These are phyloP conservation scores for Caenorhabditis briggsae DNA, from an alignment of 1,140 invertebrate species.

Conservation along the genomic window DNA sequence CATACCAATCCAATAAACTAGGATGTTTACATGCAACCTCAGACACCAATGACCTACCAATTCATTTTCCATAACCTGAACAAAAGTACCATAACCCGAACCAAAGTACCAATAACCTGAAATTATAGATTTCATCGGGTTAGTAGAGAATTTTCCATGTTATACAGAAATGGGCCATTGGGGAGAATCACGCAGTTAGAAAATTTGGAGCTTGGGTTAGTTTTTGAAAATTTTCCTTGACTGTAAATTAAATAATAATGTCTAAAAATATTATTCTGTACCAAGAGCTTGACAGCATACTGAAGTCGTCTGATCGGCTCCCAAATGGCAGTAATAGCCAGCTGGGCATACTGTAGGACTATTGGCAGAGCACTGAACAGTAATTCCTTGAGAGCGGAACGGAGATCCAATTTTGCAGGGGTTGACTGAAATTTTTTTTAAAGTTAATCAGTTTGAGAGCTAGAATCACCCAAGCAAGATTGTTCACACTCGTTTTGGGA, in stretches of 20 bases:
- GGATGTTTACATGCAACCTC: background rate
- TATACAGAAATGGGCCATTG: background rate
- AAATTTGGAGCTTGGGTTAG: background rate
- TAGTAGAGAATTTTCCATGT: background rate
- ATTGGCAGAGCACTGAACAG: constrained; percentile 73
- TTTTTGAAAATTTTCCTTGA: background rate
- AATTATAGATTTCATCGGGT: background rate
- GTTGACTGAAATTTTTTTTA: constrained; percentile 71
- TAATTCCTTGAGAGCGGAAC: constrained; percentile 71
- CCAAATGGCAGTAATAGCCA: constrained; percentile 76
- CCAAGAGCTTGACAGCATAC: constrained; percentile 77
- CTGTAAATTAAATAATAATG: background rate
- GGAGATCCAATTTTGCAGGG: constrained; percentile 72
- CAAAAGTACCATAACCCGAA: background rate
- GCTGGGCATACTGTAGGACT: constrained; percentile 71
- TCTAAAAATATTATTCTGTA: constrained; percentile 46
- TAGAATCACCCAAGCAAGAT: constrained; percentile 70
- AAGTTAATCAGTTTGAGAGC: background rate
- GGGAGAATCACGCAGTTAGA: constrained; percentile 25
- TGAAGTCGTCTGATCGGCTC: constrained; percentile 71
- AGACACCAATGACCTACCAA: background rate
- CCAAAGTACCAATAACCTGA: constrained; percentile 4
- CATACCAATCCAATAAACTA: background rate
- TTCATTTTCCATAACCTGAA: background rate
- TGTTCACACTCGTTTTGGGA: constrained; percentile 72